These are phyloP conservation scores for Noctilio leporinus DNA, from an alignment of 2,113 vertebrate species.

Conservation along the genomic window DNA sequence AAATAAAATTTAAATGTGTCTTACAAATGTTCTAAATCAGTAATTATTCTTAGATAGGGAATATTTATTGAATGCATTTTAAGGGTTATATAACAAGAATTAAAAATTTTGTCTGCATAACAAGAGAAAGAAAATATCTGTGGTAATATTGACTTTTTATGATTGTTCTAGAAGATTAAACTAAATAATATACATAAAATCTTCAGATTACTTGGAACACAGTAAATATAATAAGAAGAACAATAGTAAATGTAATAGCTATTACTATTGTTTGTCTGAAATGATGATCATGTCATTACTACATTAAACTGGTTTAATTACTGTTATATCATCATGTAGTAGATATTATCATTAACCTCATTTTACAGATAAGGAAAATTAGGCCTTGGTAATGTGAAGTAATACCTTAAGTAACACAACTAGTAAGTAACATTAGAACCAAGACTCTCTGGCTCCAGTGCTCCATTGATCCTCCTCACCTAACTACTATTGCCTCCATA, in stretches of 20 bases:
- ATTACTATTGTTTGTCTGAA: neutral
- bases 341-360: neutral
- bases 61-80: neutral
- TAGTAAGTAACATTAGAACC: neutral
- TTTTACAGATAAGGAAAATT: neutral
- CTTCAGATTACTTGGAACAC: neutral
- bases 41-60: neutral
- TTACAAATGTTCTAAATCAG: neutral
- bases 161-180: neutral
- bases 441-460: neutral
- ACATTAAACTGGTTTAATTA: neutral
- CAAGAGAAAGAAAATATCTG: neutral
- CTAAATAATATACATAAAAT: neutral
- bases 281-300: neutral
- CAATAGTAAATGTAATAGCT: neutral
- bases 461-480: accelerated
- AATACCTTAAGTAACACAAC: neutral
- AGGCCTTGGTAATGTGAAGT: neutral
- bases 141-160: neutral
- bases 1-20: constrained; percentile 17
- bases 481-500: too few relatives aligned
- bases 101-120: neutral
- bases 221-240: neutral
- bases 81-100: neutral
- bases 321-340: neutral